Evolutionary conservation across 2,888 invertebrate genomes (phyloP).

Genomic region (Microctonus brassicae): DNA sequence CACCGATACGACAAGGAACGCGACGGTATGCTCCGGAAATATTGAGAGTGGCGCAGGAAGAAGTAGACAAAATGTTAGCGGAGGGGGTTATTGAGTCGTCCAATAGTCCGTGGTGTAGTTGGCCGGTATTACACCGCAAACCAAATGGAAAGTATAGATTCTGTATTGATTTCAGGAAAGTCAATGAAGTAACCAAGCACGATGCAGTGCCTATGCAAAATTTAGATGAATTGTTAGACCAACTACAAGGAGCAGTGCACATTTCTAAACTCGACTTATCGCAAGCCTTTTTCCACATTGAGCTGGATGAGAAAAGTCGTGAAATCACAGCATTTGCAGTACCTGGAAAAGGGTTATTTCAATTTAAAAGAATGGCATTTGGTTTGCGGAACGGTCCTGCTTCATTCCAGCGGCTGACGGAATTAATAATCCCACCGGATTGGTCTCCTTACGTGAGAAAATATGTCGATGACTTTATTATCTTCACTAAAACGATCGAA

Average conservation of each 20-base stretch:
- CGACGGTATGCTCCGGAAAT: no score
- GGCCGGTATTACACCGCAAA: conserved; percentile 51
- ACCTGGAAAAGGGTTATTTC: conserved; percentile 42
- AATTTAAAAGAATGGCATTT: conserved; percentile 37
- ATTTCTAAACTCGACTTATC: conserved; percentile 52
- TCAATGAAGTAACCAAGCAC: conserved; percentile 49
- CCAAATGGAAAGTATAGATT: conserved; percentile 50
- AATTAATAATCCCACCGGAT: no score
- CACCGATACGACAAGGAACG: no score
- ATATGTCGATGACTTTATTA: conserved; percentile 1
- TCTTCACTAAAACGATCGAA: no score
- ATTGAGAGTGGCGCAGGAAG: no score
- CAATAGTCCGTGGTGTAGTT: conserved; percentile 49
- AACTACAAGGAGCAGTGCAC: conserved; percentile 38
- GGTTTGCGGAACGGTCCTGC: conserved; percentile 10
- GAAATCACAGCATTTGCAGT: conserved; percentile 43
- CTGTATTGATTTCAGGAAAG: conserved; percentile 48
- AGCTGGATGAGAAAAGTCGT: conserved; percentile 37
- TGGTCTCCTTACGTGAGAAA: no score
- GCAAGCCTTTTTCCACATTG: conserved; percentile 51
- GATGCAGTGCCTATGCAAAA: conserved; percentile 4
- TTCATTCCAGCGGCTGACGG: conserved; percentile 8
- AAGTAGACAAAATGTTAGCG: conserved; percentile 52
- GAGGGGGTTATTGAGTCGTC: conserved; percentile 48
- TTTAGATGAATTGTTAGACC: not conserved